phyloP scores from a whole-genome alignment of 2,113 vertebrate species.

The Bujurquina vittata region DNA sequence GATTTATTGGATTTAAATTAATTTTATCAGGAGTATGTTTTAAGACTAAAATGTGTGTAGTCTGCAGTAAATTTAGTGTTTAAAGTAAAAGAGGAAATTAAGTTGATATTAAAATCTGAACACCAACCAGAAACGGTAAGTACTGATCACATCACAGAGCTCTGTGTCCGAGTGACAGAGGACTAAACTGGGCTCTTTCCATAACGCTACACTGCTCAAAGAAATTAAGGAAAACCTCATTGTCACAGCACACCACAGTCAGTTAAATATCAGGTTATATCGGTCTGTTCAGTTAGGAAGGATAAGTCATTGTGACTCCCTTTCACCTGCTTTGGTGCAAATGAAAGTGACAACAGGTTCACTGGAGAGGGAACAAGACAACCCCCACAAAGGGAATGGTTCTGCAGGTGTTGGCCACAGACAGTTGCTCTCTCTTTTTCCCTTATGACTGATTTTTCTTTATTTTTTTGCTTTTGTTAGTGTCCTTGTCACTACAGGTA shows the following conservation, averaged over 20 bases:
- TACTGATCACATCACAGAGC: background rate
- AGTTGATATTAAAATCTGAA: background rate
- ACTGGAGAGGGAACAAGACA: conserved; percentile 1
- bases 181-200: background rate
- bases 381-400: background rate
- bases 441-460: background rate
- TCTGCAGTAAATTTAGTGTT: background rate
- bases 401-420: background rate
- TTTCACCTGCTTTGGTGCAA: background rate
- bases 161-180: background rate
- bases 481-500: background rate
- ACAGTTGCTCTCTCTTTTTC: background rate
- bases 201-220: background rate
- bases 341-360: background rate
- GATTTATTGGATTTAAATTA: conserved; percentile 29
- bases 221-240: background rate
- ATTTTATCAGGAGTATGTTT: conserved; percentile 14
- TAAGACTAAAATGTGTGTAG: background rate
- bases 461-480: background rate
- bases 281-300: conserved; percentile 2
- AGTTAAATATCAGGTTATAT: background rate
- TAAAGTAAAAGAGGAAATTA: background rate
- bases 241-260: background rate
- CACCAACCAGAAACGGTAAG: background rate
- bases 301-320: background rate